Evolutionary conservation across 1,140 invertebrate species (phyloP), one percentile per base, ranked within the genome.

Genomic region (Papilio xuthus): DNA sequence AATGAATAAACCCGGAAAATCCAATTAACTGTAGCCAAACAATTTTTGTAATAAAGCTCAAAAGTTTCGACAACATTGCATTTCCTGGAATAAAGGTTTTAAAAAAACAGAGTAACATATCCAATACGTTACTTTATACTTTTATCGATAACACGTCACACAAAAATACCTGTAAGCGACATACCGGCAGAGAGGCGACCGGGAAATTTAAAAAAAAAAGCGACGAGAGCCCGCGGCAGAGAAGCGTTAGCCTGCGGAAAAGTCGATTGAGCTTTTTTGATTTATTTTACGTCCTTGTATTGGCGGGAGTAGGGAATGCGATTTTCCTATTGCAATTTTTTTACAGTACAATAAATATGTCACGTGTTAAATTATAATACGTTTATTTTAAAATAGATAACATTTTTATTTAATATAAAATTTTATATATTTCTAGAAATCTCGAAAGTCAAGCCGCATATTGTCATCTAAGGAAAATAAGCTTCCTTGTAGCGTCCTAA

Each of bases 81-180:
- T 28, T 28, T 67, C 26, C 26, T 12, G 60, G 26, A 1, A 67
- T 67, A 67, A 28, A 32, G 13, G 26, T 12, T 67, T 60, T 50
- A 50, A 67, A 67, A 67, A 67, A 67, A 67, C 13, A 32, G 60
- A 28, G 60, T 63, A 32, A 28, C 23, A 67, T 63, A 63, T 63
- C 60, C 23, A 10, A 67, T 67, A 7, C 26, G 26, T 32, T 32
- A 18, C 6, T 67, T 67, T 67, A 67, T 18, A 15, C 26, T 67
- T 67, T 67, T 28, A 67, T 67, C 60, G 60, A 67, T 26, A 67
- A 67, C 26, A 15, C 26, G 60, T 28, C 60, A 67, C 26, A 67
- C 60, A 67, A 53, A 37, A 67, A 67, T 67, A 67, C 60, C 60
- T 32, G 60, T 28, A 1, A 10, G 4, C 12, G 60, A 67, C 26